A percentile compares a stretch with the other conserved stretches of the same genome.
Evolutionary conservation across 2,888 invertebrate genomes (phyloP).

Genomic region (Spilarctia lutea): DNA sequence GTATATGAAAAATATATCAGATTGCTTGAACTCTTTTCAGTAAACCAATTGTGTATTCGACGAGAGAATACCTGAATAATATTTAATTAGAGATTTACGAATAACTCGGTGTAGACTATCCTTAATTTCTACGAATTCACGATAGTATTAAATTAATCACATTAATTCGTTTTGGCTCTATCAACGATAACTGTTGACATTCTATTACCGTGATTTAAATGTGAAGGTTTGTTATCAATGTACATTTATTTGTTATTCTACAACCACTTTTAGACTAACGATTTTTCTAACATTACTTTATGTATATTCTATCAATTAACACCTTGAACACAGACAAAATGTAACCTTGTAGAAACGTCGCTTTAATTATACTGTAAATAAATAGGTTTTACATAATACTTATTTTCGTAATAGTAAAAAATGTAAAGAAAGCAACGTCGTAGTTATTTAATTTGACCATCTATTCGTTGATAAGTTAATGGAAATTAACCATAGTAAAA

Average conservation of each 20-base stretch:
- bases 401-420: not conserved
- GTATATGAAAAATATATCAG: not conserved
- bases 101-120: not conserved
- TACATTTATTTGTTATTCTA: not conserved
- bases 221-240: not conserved
- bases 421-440: not conserved
- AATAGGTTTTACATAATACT: not conserved
- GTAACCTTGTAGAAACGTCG: not conserved
- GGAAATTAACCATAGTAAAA: not conserved
- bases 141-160: not conserved
- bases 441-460: not conserved
- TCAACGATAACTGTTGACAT: conserved; percentile 3
- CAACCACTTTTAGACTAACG: not conserved
- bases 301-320: not conserved
- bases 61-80: not conserved
- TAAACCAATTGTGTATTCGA: not conserved
- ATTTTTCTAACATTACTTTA: not conserved
- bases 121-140: not conserved
- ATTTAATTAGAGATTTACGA: not conserved
- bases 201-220: not conserved
- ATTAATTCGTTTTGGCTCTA: not conserved
- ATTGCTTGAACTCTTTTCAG: not conserved
- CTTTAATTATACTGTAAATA: not conserved
- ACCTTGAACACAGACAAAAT: not conserved
- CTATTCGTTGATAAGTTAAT: not conserved